phyloP scores from a whole-genome alignment of 2,113 vertebrate genomes.

The Microtus richardsoni region DNA sequence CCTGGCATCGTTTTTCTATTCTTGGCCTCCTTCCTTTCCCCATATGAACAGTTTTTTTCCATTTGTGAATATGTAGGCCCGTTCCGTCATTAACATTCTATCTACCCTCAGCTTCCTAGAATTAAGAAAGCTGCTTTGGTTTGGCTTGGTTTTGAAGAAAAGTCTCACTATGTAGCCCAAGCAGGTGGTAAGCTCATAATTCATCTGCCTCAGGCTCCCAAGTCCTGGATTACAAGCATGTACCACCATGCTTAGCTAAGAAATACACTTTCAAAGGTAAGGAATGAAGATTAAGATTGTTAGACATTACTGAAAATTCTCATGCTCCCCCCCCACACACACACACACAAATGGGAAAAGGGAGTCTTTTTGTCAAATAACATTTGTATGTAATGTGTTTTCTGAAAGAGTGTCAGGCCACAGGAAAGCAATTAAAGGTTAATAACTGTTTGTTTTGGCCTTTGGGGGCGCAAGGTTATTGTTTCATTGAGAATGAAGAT shows the following conservation, averaged over 20 bases:
- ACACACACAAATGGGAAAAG: no score
- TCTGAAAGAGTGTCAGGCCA: neutral
- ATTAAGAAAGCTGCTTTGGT: neutral
- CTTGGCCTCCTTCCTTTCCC: neutral
- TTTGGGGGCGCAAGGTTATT: neutral
- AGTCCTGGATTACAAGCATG: neutral
- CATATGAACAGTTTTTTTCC: neutral
- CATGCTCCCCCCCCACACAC: fast-evolving
- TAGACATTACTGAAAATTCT: neutral
- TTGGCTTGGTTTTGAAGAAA: neutral
- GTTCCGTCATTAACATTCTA: neutral
- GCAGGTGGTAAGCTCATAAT: neutral
- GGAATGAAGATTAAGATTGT: neutral
- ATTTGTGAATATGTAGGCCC: neutral
- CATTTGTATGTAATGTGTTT: neutral
- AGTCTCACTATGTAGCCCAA: neutral
- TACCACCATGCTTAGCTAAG: neutral
- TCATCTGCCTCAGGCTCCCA: neutral
- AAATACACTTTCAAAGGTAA: neutral
- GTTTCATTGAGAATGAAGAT: neutral
- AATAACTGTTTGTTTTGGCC: neutral
- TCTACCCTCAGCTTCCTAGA: neutral
- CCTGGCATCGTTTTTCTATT: neutral
- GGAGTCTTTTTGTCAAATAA: neutral
- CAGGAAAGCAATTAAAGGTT: neutral